These are phyloP conservation scores for Pseudorhiza aurosa DNA, from an alignment of 30 jellyfish, hydroid and myxozoan genomes.

Conservation along the genomic window DNA sequence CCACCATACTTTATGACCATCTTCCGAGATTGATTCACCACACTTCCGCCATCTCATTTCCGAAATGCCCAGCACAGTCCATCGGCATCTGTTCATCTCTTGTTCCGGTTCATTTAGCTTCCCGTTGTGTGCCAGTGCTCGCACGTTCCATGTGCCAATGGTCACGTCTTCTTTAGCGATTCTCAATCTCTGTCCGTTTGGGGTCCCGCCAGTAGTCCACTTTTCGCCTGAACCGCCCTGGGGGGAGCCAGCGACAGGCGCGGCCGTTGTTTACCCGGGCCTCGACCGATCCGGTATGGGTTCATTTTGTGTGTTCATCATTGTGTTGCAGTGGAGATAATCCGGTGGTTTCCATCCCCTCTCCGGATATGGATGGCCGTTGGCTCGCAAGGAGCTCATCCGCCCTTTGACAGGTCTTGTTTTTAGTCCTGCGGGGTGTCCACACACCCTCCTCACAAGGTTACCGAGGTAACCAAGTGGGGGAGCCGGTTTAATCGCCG, in stretches of 20 bases:
- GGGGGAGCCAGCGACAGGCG: constrained; percentile 45
- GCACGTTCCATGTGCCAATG: constrained; percentile 71
- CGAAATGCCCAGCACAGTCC: constrained; percentile 49
- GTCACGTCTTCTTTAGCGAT: constrained; percentile 45
- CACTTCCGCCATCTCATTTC: constrained; percentile 42
- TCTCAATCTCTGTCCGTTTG: no score
- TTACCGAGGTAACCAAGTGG: constrained; percentile 30
- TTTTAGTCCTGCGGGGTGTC: constrained; percentile 63
- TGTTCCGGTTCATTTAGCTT: constrained; percentile 43
- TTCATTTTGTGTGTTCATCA: constrained; percentile 20
- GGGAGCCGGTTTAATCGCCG: constrained; percentile 41
- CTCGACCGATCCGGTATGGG: constrained; percentile 65
- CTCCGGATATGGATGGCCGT: constrained; percentile 59
- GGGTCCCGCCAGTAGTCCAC: no score
- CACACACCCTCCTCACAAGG: constrained; percentile 53
- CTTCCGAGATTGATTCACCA: constrained; percentile 47
- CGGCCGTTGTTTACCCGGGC: constrained; percentile 66
- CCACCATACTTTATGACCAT: constrained; percentile 54
- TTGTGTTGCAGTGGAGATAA: constrained; percentile 36
- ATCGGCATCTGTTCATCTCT: constrained; percentile 31
- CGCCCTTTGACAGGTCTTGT: constrained; percentile 68
- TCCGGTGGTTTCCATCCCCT: constrained; percentile 54
- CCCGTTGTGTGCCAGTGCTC: constrained; percentile 31
- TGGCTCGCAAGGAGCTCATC: constrained; percentile 50
- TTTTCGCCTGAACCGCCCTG: no score